Percentiles rank a stretch among this genome's conserved stretches.
phyloP scores from a whole-genome alignment of 2,797 vertebrate genomes.

The Clarias platycephalus region DNA sequence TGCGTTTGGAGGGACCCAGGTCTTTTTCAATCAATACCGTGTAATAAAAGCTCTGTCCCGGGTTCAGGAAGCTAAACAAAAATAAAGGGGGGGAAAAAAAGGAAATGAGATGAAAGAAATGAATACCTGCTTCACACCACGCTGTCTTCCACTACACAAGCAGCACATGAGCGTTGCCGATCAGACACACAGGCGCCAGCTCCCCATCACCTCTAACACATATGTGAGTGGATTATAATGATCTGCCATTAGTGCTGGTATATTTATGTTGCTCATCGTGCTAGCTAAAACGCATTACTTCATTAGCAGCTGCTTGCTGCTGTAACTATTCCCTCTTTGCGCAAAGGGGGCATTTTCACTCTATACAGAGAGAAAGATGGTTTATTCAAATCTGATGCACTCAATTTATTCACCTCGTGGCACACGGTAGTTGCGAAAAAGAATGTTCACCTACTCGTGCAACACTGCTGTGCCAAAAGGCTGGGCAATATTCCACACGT shows the following conservation, averaged over 20 bases:
- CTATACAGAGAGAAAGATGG: constrained; percentile 39
- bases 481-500: constrained; percentile 50
- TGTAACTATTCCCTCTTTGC: constrained; percentile 40
- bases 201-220: constrained; percentile 30
- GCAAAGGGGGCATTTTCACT: constrained; percentile 33
- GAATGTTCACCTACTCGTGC: constrained; percentile 54
- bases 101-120: background rate
- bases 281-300: constrained; percentile 49
- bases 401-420: constrained; percentile 57
- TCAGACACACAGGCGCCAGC: background rate
- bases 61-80: constrained; percentile 23
- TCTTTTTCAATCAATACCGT: constrained; percentile 44
- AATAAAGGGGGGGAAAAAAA: background rate
- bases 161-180: background rate
- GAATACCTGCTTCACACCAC: constrained; percentile 4
- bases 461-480: constrained; percentile 45
- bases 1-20: constrained; percentile 19
- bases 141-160: background rate
- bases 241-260: constrained; percentile 41
- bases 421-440: constrained; percentile 47
- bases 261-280: constrained; percentile 26
- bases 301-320: constrained; percentile 55
- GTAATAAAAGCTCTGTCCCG: constrained; percentile 21
- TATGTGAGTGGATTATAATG: constrained; percentile 46
- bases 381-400: constrained; percentile 59